Base-by-base conservation (phyloP, 2,797 vertebrate species). In the Psittacula derbiana region DNA sequence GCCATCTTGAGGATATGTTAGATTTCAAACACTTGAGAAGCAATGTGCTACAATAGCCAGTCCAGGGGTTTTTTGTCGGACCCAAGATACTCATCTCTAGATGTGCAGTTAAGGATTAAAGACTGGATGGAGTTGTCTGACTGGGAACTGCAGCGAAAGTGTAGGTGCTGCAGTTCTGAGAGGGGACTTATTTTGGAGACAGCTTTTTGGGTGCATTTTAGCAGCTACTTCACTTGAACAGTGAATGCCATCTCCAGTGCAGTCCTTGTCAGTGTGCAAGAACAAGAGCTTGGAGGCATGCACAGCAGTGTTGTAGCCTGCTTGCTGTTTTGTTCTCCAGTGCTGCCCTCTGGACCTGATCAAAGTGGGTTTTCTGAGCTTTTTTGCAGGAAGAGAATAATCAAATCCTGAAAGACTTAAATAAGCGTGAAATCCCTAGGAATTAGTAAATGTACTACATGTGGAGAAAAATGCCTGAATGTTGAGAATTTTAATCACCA, bases 361-460 rank as follows among this genome's bases (percentile, higher is more conserved):
- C 50, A 23, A 86, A 86, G 31, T 28, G 18, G 4, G 11, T 73
- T 73, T 69, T 76, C 33, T 88, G 16, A 46, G 6, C 8, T 67
- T 67, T 80, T 87, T 85, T 83, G 4, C 31, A 78, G 23, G 41
- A 72, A 67, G 15, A 80, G 33, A 73, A n/a, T 57, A 70, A 65
- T 73, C 41, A 83, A 95, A 88, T 95, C 43, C 85, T 64, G 65
- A 84, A 90, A 96, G 78, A 23, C 60, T 88, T 86, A 75, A 91
- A 53, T 88, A 92, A 81, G 20, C 27, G 12, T 94, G 72, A 88
- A 88, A 67, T 84, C 20, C 78, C 55, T 83, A 53, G 61, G 62
- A 91, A 88, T 79, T 66, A 70, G 28, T 80, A 57, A 72, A 57
- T 49, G 28, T 33, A 47, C 38, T 60, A 30, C 5, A 8, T 14